Evolutionary conservation across 1,140 invertebrate species (phyloP).

Genomic region (Cherax destructor): DNA sequence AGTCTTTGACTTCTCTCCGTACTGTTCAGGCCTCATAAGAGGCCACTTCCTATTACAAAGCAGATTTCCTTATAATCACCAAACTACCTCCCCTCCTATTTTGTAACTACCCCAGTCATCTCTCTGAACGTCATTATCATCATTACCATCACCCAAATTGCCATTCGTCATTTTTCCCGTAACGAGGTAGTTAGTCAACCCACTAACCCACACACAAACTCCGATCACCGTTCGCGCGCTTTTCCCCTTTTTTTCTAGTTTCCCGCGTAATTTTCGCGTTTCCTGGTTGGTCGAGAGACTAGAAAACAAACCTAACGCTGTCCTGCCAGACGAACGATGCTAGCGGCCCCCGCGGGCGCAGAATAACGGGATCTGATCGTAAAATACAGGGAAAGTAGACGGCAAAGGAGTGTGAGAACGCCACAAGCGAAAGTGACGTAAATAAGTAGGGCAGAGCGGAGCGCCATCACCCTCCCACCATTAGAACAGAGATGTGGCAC

Average conservation of each 20-base stretch:
- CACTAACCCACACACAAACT: constrained; percentile 23
- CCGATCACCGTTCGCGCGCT: not conserved
- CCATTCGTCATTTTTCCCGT: not conserved
- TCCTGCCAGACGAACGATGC: not conserved
- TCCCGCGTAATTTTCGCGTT: constrained; percentile 29
- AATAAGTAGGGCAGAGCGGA: constrained; percentile 32
- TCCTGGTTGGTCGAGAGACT: constrained; percentile 1
- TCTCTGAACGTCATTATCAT: not conserved
- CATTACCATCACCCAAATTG: not conserved
- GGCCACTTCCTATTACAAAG: not conserved
- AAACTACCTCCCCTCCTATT: not conserved
- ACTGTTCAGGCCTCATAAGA: not conserved
- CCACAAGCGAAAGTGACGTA: constrained; percentile 20
- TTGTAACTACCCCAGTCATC: not conserved
- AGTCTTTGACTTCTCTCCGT: too few relatives aligned
- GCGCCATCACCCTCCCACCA: constrained; percentile 14
- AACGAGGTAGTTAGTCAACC: not conserved
- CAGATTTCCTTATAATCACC: not conserved
- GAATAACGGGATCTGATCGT: constrained; percentile 36
- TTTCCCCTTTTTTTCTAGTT: not conserved
- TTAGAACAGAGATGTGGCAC: constrained; percentile 23
- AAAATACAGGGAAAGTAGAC: constrained; percentile 36
- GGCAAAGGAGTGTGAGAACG: constrained; percentile 21
- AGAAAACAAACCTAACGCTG: not conserved
- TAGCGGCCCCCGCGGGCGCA: not conserved